phyloP scores from a whole-genome alignment of 2,113 vertebrate genomes.

The human region GRCh38 chr6:47716501-47717000 shows the following conservation, averaged over 20 bases:
- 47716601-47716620: not conserved
- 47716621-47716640: not conserved
- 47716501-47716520: not conserved
- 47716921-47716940: not conserved
- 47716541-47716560: not conserved
- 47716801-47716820: conserved; percentile 85
- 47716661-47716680: not conserved
- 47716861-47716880: not conserved
- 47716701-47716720: not conserved
- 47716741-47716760: not conserved
- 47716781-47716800: conserved; percentile 57
- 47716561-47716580: not conserved
- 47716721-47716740: not conserved
- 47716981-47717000: not conserved
- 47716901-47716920: not conserved
- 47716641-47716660: not conserved
- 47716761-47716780: not conserved
- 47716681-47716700: not conserved
- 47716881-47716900: not conserved
- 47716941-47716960: not conserved
- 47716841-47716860: conserved; percentile 81
- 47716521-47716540: not conserved
- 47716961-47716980: no score
- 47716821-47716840: conserved; percentile 86
- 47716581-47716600: not conserved